Conservation (phyloP, 2,113 vertebrate species). For the Blennius ocellaris region DNA sequence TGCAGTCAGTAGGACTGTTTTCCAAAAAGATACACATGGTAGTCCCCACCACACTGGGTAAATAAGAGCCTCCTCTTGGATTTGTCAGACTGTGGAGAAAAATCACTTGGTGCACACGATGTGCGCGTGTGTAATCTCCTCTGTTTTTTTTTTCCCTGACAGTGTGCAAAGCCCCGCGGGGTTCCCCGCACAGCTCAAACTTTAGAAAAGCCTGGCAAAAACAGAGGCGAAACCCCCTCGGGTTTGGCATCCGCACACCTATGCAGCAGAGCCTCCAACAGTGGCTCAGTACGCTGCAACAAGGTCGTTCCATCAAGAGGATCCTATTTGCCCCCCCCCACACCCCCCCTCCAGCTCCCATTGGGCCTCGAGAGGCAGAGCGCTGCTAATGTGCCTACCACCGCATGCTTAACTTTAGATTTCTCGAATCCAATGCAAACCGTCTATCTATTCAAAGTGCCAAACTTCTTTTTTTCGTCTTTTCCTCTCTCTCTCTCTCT, state of each 20-base stretch:
- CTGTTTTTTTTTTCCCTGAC: slow-evolving; percentile 42
- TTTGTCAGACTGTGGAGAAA: slow-evolving; percentile 35
- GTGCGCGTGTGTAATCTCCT: slow-evolving; percentile 39
- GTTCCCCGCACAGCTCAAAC: slow-evolving; percentile 43
- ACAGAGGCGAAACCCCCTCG: not conserved
- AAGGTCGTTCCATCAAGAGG: slow-evolving; percentile 24
- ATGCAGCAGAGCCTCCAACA: slow-evolving; percentile 19
- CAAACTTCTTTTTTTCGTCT: slow-evolving; percentile 9
- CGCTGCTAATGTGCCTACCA: slow-evolving; percentile 27
- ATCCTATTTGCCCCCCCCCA: slow-evolving; percentile 29
- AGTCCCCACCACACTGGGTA: slow-evolving; percentile 27
- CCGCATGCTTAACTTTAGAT: slow-evolving; percentile 35
- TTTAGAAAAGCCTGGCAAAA: slow-evolving; percentile 37
- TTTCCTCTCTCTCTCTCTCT: not conserved
- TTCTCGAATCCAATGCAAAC: slow-evolving; percentile 34
- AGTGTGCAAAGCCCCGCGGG: slow-evolving; percentile 49
- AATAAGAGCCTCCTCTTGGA: slow-evolving; percentile 54
- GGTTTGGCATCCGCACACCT: slow-evolving; percentile 14
- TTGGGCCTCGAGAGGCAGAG: not conserved
- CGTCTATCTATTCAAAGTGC: slow-evolving; percentile 21
- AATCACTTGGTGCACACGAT: slow-evolving; percentile 18
- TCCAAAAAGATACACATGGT: slow-evolving; percentile 38
- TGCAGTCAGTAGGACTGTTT: slow-evolving; percentile 51
- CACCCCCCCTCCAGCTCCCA: slow-evolving; percentile 33
- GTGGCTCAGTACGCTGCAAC: slow-evolving; percentile 16